These are phyloP conservation scores for Galago senegalensis DNA, from an alignment of 2,797 vertebrate genomes.

Conservation along the genomic window DNA sequence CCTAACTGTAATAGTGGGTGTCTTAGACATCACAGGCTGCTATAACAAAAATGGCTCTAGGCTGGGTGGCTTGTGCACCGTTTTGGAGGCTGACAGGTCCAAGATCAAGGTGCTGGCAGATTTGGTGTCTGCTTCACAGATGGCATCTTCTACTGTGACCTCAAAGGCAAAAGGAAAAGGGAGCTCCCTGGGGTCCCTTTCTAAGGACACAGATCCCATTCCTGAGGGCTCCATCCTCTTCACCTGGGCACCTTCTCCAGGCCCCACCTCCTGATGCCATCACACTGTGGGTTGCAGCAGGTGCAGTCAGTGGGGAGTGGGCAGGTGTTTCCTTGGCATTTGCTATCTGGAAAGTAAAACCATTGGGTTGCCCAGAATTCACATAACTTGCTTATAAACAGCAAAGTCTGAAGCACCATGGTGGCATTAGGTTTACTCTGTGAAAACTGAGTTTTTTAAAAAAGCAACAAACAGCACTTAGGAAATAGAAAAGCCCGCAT, in stretches of 20 bases:
- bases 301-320: too few species aligned
- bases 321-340: background rate
- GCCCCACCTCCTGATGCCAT: too few species aligned
- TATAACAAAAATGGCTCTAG: background rate
- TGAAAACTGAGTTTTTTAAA: background rate
- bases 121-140: background rate
- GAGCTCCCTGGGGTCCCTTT: background rate
- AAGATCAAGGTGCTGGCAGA: background rate
- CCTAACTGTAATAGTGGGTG: background rate
- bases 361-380: constrained; percentile 50
- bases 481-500: background rate
- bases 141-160: background rate
- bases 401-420: background rate
- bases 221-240: background rate
- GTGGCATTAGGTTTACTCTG: background rate
- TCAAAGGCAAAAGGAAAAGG: too few species aligned
- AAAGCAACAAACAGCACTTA: background rate
- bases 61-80: background rate
- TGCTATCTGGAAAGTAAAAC: background rate
- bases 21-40: background rate
- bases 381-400: background rate
- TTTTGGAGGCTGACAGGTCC: background rate
- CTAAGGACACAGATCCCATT: background rate
- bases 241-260: background rate
- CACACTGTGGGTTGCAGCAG: too few species aligned